phyloP scores from a whole-genome alignment of 2,888 invertebrate species.

The Geophilus truncorum region DNA sequence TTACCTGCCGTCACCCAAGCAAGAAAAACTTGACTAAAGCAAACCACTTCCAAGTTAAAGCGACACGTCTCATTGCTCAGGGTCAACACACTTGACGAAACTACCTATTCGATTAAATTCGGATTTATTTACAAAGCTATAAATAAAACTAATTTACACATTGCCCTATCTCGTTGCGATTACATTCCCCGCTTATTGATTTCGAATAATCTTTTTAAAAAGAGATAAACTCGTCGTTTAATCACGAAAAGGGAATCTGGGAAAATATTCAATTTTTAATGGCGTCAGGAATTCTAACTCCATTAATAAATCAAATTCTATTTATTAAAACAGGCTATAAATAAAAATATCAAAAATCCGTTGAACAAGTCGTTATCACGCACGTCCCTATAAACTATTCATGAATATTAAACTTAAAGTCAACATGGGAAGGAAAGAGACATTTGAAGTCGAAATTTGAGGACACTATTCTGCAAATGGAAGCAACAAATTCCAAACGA shows the following conservation, averaged over 20 bases:
- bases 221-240: too few relatives aligned
- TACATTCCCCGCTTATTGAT: background rate
- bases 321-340: too few relatives aligned
- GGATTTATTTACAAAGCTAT: slow-evolving; percentile 8
- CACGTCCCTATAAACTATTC: too few relatives aligned
- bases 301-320: too few relatives aligned
- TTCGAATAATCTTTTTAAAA: background rate
- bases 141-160: slow-evolving; percentile 18
- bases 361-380: too few relatives aligned
- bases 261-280: too few relatives aligned
- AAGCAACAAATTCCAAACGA: background rate
- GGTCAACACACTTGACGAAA: background rate
- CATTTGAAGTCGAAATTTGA: too few relatives aligned
- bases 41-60: background rate
- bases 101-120: slow-evolving; percentile 9
- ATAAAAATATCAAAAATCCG: too few relatives aligned
- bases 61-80: slow-evolving; percentile 17
- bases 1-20: background rate
- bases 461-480: background rate
- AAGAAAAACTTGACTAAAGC: background rate
- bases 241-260: too few relatives aligned
- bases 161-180: background rate
- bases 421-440: too few relatives aligned
- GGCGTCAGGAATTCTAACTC: too few relatives aligned
- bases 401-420: too few relatives aligned